These are phyloP conservation scores for Scaptomyza montana DNA, from an alignment of 1,140 invertebrate genomes.

Conservation along the genomic window DNA sequence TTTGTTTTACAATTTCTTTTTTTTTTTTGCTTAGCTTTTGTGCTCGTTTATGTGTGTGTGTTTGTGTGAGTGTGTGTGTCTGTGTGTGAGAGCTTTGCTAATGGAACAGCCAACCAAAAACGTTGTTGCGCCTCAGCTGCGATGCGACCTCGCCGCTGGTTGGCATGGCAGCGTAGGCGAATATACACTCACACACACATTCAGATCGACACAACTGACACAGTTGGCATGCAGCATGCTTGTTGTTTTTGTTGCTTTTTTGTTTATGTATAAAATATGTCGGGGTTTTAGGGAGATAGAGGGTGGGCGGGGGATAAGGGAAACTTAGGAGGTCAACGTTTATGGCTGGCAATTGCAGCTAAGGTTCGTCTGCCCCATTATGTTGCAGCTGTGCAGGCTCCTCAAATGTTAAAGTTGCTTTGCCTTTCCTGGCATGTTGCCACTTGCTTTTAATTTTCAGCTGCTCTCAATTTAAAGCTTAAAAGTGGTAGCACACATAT, in stretches of 20 bases:
- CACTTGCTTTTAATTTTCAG: constrained; percentile 70
- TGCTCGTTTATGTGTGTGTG: constrained; percentile 2
- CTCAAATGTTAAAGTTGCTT: constrained; percentile 48
- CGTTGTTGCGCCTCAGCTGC: constrained; percentile 63
- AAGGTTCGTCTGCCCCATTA: constrained; percentile 1
- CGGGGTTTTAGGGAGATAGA: no score
- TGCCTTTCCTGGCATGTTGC: constrained; percentile 62
- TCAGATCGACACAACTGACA: constrained; percentile 58
- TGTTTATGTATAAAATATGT: constrained; percentile 20
- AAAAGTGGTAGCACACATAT: constrained; percentile 25
- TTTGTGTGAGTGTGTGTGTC: constrained; percentile 12
- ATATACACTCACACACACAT: constrained; percentile 24
- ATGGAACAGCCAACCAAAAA: constrained; percentile 79
- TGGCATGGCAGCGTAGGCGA: constrained; percentile 73
- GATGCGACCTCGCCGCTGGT: constrained; percentile 74
- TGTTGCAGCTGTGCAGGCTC: constrained; percentile 14
- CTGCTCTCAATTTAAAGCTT: constrained; percentile 25
- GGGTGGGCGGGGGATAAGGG: neutral
- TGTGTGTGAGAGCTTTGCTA: constrained; percentile 47
- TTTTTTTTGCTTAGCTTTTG: constrained; percentile 23
- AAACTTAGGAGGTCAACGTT: constrained; percentile 41
- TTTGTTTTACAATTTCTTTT: constrained; percentile 78
- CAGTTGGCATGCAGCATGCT: constrained; percentile 54
- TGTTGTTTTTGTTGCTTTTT: constrained; percentile 29
- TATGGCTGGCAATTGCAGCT: constrained; percentile 15